Evolutionary conservation across 1,140 invertebrate species (phyloP), one percentile per base, ranked within the genome.

Genomic region (Sarcophaga bullata): DNA sequence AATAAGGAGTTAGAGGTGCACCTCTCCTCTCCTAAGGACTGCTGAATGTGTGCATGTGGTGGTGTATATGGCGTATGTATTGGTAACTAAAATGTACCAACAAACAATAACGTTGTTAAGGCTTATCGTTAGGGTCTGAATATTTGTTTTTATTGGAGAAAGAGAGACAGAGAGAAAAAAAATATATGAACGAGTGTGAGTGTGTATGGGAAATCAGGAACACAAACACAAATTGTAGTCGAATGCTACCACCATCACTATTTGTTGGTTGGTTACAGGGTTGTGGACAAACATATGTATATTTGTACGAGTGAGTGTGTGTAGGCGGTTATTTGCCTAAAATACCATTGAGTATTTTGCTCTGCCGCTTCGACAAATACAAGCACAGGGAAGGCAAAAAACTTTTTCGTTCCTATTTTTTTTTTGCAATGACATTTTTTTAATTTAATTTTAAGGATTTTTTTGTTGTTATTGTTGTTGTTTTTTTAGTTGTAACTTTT

Each of bases 41-140:
- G 25, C 25, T 37, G 25, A 37, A 37, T 37, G 25, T 37, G 25
- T 37, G 25, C 25, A 37, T 37, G 25, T 37, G 25, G 25, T 37
- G 25, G 25, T 37, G 4, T 37, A 37, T 1, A 37, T n/a, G 15
- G 54, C 15, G 54, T 58, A 58, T 15, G 15, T 58, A n/a, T 58
- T 58, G 54, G 54, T 58, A n/a, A 58, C 54, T 37, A 37, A 37
- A 37, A 58, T 58, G 54, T 58, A n/a, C 13, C n/a, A 25, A 52
- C 75, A 50, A 78, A 78, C 75, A 78, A 78, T 78, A 78, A 78
- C 50, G 75, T 78, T 78, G n/a, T 52, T 47, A 47, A 78, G 48
- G 75, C 49, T 78, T 48, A 78, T 78, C 75, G 19, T 50, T 78
- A 17, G 48, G 50, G 49, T 78, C 17, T 78, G 75, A 52, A 46